These are phyloP conservation scores for Actenoides lindsayi DNA, from an alignment of 2,113 vertebrate species.

Conservation along the genomic window DNA sequence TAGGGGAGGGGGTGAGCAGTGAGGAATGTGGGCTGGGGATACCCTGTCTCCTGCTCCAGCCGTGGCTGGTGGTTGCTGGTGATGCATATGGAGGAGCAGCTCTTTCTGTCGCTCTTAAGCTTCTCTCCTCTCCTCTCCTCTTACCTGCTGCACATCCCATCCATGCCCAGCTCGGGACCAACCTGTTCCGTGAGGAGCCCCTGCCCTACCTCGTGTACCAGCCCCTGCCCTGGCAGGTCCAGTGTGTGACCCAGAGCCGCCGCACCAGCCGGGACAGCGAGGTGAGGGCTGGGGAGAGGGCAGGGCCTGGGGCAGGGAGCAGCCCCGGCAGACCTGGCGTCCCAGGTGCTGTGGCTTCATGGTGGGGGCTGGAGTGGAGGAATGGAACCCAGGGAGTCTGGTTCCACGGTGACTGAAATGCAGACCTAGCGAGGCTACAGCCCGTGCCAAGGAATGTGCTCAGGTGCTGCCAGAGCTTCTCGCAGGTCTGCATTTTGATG, in stretches of 20 bases:
- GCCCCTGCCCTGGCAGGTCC: conserved; percentile 88
- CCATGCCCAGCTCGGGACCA: conserved; percentile 70
- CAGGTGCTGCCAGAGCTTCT: neutral
- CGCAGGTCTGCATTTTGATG: neutral
- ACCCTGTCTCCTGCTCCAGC: neutral
- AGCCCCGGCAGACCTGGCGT: neutral
- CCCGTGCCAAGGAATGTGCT: neutral
- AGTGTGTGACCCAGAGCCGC: conserved; percentile 82
- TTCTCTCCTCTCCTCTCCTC: neutral
- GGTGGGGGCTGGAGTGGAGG: fast-evolving
- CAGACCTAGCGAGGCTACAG: neutral
- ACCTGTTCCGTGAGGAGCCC: conserved; percentile 74
- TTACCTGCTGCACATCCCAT: neutral
- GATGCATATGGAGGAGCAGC: fast-evolving
- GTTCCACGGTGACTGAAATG: fast-evolving
- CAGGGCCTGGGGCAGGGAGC: neutral
- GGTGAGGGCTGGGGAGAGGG: conserved; percentile 27
- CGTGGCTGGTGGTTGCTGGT: neutral
- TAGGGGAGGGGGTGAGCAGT: neutral
- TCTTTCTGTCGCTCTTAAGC: neutral
- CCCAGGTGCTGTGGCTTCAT: fast-evolving
- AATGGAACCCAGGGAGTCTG: fast-evolving
- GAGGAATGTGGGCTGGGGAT: fast-evolving
- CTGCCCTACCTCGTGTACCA: conserved; percentile 85
- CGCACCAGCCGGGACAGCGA: conserved; percentile 81